phyloP scores from a whole-genome alignment of 2,113 vertebrate species.

The Pogonocichla stellata region DNA sequence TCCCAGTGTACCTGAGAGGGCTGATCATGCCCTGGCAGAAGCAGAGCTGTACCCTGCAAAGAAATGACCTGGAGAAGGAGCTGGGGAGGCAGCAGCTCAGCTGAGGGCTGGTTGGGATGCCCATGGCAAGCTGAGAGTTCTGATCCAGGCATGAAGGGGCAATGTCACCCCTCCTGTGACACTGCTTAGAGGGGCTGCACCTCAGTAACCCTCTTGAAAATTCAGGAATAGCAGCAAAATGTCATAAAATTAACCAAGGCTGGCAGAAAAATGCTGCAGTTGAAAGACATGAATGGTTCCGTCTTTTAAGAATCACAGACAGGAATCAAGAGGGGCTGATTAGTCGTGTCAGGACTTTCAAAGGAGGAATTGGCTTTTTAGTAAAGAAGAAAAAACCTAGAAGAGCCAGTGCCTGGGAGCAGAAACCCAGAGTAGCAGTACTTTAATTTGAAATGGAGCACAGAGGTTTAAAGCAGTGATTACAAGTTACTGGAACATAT shows the following conservation, averaged over 20 bases:
- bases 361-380: constrained; percentile 44
- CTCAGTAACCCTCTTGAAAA: neutral
- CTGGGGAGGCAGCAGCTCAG: neutral
- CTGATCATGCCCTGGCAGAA: neutral
- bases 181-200: neutral
- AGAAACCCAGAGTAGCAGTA: neutral
- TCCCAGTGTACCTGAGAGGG: neutral
- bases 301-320: constrained; percentile 34
- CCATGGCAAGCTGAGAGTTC: neutral
- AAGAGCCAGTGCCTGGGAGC: neutral
- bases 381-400: neutral
- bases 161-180: neutral
- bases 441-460: constrained; percentile 41
- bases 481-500: neutral
- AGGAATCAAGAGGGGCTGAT: constrained; percentile 51
- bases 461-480: neutral
- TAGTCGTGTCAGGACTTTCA: neutral
- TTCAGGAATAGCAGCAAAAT: neutral
- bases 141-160: neutral
- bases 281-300: neutral
- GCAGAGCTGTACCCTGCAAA: neutral
- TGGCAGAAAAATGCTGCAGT: neutral
- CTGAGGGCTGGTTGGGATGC: neutral
- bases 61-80: neutral
- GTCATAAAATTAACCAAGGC: constrained; percentile 17